Evolutionary conservation across 1,140 invertebrate species (phyloP), one percentile per base, ranked within the genome.

Genomic region (Bombus soroeensis): DNA sequence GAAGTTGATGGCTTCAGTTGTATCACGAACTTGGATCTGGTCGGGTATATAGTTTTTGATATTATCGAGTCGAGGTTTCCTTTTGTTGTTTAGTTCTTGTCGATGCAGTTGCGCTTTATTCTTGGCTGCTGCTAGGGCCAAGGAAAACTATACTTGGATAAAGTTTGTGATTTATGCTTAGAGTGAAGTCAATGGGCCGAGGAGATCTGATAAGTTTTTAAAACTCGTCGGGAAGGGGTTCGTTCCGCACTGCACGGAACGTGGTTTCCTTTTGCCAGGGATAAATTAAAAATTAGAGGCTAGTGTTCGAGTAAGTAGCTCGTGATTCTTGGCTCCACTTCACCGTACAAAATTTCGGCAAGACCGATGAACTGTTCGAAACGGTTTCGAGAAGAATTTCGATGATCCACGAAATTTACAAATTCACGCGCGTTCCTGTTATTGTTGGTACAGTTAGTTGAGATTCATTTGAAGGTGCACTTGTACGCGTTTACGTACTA

Each of bases 211-310:
- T 83, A 83, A 83, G 82, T 83, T 83, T 74, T 70, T 66, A 32
- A 83, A 75, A 83, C 82, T 83, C 71, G 74, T 62, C 22, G 37
- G 82, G 43, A 59, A 68, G 34, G 64, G 37, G 43, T 39, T 47
- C 18, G 81, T 83, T 78, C 64, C 62, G 73, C 28, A 28, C 22
- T 10, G 8, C 28, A 25, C 39, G 41, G 39, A 22, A n/a, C 62
- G 41, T 37, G 34, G 34, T 39, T 83, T 57, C 73, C 64, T 59
- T 41, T 70, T n/a, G 37, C 32, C 8, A 34, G 4, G 66, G 82
- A 83, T 83, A 83, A 83, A 77, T 83, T 83, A 78, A 78, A 83
- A 83, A 83, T 83, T 83, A 78, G 82, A 15, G 37, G 64, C 59
- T 25, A 9, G 9, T 2, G 70, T 34, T 5, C 32, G n/a, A 34